Percentiles rank a stretch among this genome's conserved stretches.
Evolutionary conservation across 2,797 vertebrate species (phyloP).

Genomic region (Alectoris magna): DNA sequence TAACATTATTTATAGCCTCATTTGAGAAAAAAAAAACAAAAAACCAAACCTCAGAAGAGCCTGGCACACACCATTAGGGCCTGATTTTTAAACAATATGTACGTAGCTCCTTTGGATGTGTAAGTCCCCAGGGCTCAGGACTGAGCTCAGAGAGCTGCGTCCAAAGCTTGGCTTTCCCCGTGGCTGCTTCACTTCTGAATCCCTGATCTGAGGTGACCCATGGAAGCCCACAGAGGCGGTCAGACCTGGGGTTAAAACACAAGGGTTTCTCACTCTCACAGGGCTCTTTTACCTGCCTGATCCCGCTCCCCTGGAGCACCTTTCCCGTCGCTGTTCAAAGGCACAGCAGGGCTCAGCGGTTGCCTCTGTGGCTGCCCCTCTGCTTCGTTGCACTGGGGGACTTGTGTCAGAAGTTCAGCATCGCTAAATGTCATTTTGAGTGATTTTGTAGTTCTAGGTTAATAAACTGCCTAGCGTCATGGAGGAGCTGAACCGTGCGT

Average conservation of each 20-base stretch:
- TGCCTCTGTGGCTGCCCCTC: neutral
- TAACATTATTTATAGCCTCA: neutral
- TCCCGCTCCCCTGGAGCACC: rapidly evolving
- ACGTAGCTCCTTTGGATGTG: rapidly evolving
- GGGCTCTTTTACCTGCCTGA: neutral
- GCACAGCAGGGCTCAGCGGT: neutral
- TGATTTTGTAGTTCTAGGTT: constrained; percentile 55
- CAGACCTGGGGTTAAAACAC: neutral
- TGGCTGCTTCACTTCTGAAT: neutral
- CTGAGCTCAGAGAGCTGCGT: neutral
- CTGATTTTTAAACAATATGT: neutral
- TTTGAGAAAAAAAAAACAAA: neutral
- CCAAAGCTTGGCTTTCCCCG: neutral
- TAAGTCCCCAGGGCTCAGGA: neutral
- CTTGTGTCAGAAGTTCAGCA: constrained; percentile 33
- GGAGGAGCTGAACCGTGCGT: constrained; percentile 8
- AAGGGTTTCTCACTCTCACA: neutral
- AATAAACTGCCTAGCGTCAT: constrained; percentile 32
- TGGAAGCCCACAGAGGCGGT: neutral
- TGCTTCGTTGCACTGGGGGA: neutral
- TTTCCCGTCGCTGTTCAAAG: neutral
- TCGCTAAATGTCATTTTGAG: constrained; percentile 36
- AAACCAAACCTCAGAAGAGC: neutral
- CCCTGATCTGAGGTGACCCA: neutral
- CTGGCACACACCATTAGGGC: neutral